phyloP scores from a whole-genome alignment of 2,888 invertebrate genomes.

The Ethmia dodecea region DNA sequence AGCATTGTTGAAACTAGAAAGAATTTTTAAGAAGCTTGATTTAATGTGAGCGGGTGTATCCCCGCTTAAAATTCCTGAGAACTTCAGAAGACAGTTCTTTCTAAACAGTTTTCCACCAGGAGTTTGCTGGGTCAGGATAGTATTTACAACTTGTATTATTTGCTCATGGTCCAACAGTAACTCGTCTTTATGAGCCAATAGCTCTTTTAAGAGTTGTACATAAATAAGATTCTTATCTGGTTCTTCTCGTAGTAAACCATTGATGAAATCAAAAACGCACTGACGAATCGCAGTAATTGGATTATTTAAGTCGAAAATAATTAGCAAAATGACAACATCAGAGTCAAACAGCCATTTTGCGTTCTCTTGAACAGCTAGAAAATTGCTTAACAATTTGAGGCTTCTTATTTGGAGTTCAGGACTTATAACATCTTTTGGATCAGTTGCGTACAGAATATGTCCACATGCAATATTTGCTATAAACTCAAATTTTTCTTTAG shows the following conservation, averaged over 20 bases:
- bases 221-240: constrained; percentile 53
- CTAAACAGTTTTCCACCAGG: constrained; percentile 55
- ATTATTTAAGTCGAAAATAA: constrained; percentile 77
- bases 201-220: constrained; percentile 59
- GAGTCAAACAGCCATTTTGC: constrained; percentile 56
- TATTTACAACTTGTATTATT: constrained; percentile 79
- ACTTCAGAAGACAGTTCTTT: constrained; percentile 50
- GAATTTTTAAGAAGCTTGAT: constrained; percentile 61
- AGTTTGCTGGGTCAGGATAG: constrained; percentile 75
- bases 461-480: constrained; percentile 76
- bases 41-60: constrained; percentile 63
- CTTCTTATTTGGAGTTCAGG: constrained; percentile 72
- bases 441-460: constrained; percentile 56
- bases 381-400: constrained; percentile 56
- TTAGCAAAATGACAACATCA: constrained; percentile 66
- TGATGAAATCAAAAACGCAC: constrained; percentile 73
- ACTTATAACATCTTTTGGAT: constrained; percentile 60
- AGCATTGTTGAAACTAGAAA: constrained; percentile 62
- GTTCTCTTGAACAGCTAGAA: constrained; percentile 37
- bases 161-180: constrained; percentile 82
- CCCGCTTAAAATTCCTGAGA: constrained; percentile 48
- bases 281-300: constrained; percentile 73
- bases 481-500: constrained; percentile 72
- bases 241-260: constrained; percentile 39
- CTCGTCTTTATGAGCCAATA: constrained; percentile 74